A percentile compares a stretch with the other conserved stretches of the same genome.
Conservation (phyloP, 2,888 invertebrate species). For the Calephelis perditalis region DNA sequence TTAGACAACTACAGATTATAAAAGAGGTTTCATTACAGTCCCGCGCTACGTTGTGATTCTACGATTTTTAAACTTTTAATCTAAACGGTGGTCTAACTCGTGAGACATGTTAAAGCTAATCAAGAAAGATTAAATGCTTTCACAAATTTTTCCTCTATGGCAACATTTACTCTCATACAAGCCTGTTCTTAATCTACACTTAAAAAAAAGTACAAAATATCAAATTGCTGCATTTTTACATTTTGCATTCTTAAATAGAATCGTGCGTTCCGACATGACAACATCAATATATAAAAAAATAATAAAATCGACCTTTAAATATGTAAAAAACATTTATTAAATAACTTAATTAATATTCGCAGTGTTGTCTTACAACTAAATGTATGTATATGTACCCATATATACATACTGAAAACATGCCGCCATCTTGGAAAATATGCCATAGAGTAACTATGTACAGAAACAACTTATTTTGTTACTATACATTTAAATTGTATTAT, state of each 20-base stretch:
- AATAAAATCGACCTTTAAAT: constrained; percentile 33
- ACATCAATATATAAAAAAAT: constrained; percentile 54
- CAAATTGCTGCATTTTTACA: constrained; percentile 38
- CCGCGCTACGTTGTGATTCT: constrained; percentile 47
- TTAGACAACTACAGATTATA: constrained; percentile 2
- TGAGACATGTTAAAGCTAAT: constrained; percentile 71
- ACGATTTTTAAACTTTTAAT: constrained; percentile 39
- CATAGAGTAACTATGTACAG: constrained; percentile 18
- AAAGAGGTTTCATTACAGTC: constrained; percentile 22
- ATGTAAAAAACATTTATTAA: constrained; percentile 39
- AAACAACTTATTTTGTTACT: constrained; percentile 17
- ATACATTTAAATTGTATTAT: constrained; percentile 11
- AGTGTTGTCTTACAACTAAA: constrained; percentile 56
- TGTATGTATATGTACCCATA: constrained; percentile 39
- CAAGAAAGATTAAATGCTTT: constrained; percentile 40
- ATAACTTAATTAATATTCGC: constrained; percentile 73
- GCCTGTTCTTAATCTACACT: constrained; percentile 57
- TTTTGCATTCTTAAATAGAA: constrained; percentile 44
- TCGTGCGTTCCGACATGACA: constrained; percentile 59
- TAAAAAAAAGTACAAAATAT: constrained; percentile 39
- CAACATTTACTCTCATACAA: constrained; percentile 52
- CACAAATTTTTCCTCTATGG: constrained; percentile 55
- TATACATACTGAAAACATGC: constrained; percentile 39
- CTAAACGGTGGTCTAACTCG: constrained; percentile 70
- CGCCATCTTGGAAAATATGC: constrained; percentile 36